Conservation (phyloP, 2,113 vertebrate species). For the Hippocampus comes region DNA sequence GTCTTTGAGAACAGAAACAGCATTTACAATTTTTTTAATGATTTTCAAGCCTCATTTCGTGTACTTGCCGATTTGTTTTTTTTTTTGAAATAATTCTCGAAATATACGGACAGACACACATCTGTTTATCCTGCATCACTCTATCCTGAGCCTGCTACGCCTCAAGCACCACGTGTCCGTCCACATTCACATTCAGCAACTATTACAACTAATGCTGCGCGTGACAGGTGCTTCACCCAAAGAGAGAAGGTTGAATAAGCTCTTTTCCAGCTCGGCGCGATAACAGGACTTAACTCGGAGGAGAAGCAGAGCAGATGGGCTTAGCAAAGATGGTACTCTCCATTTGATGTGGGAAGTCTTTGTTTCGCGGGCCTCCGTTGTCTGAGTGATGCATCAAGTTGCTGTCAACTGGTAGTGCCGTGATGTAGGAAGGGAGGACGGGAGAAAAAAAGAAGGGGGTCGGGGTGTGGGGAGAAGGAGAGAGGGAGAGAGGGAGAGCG, state of each 20-base stretch:
- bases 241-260: conserved; percentile 4
- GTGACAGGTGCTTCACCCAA: conserved; percentile 1
- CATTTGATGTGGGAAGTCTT: conserved; percentile 17
- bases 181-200: conserved; percentile 5
- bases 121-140: conserved; percentile 18
- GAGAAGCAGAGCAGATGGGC: conserved; percentile 18
- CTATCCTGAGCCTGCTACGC: conserved; percentile 28
- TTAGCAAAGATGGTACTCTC: conserved; percentile 6
- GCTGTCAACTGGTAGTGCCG: conserved; percentile 65
- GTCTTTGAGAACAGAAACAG: too few species aligned
- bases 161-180: conserved; percentile 21
- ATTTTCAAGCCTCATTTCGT: too few species aligned
- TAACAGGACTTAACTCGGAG: conserved; percentile 1
- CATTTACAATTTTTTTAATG: too few species aligned
- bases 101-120: background rate
- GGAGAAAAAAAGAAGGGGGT: background rate
- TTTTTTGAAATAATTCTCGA: too few species aligned
- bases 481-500: conserved; percentile 49
- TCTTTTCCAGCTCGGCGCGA: background rate
- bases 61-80: too few species aligned
- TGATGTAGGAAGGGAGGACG: conserved; percentile 44
- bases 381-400: conserved; percentile 69
- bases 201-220: conserved; percentile 1
- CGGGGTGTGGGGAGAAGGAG: background rate
- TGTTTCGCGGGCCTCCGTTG: conserved; percentile 32